Evolutionary conservation across 1,140 invertebrate species (phyloP), one percentile per base, ranked within the genome.

Genomic region (Euborellia annulipes): DNA sequence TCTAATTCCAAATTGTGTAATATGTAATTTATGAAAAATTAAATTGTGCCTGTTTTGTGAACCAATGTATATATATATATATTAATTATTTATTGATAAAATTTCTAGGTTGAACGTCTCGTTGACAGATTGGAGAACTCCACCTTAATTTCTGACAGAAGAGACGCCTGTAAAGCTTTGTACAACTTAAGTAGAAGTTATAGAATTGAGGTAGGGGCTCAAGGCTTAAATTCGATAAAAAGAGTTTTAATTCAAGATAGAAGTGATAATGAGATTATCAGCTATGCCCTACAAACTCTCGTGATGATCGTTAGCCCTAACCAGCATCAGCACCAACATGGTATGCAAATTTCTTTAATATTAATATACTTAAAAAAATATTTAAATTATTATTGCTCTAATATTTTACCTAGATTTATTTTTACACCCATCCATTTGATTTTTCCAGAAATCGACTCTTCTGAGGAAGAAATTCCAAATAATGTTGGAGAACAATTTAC

Each of bases 91-190:
- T 48, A 47, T 32, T 45, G 40, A 49, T 44, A 38, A 36, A 54
- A 45, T 53, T 67, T 64, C 45, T 53, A 93, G 89, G 82, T 98
- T 49, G 93, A 98, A 63, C 74, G 82, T 52, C 62, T 99, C 8
- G 82, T 96, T 9, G 88, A 97, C 58, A 69, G 95, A 53, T 77
- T 96, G 2, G 79, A 81, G 57, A 87, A 87, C 30, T 97, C 93
- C 7, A 93, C 87, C 4, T 63, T 97, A 36, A 63, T 98, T 13
- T 89, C 96, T 62, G 95, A 99, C 59, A 69, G 94, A 43, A 65
- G 94, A 59, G 92, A 98, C 82, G 93, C 94, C 2, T 93, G 95
- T 55, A 72, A 92, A 53, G 92, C 89, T 0, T 72, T 99, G 2
- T 92, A 92, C 67, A 85, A 92, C 2, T 66, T 98, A 42, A 95